These are phyloP conservation scores for Hemiprocne comata DNA, from an alignment of 2,113 vertebrate genomes.

Conservation along the genomic window DNA sequence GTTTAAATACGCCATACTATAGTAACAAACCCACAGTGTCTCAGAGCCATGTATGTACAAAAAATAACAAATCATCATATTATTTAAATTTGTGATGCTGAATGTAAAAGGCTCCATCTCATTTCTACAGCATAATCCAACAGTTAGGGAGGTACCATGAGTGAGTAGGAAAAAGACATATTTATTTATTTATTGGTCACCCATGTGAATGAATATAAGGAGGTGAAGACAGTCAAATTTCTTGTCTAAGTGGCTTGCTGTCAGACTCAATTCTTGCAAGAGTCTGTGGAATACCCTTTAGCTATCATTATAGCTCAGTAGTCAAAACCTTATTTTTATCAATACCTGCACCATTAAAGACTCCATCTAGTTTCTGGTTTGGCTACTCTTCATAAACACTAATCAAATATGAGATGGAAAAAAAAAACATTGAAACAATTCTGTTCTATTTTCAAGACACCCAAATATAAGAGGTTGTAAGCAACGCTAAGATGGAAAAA, in stretches of 20 bases:
- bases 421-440: too few species aligned
- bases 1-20: neutral
- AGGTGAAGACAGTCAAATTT: slow-evolving; percentile 72
- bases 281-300: slow-evolving; percentile 59
- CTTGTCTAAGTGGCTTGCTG: slow-evolving; percentile 69
- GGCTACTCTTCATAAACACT: neutral
- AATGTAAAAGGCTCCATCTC: neutral
- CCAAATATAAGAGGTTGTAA: neutral
- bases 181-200: slow-evolving; percentile 74
- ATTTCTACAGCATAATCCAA: slow-evolving; percentile 45
- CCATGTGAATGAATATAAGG: slow-evolving; percentile 56
- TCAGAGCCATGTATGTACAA: neutral
- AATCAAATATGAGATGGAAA: neutral
- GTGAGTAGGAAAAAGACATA: slow-evolving; percentile 66
- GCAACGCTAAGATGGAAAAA: neutral
- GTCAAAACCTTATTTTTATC: slow-evolving; percentile 43
- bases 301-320: slow-evolving; percentile 26
- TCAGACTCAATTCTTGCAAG: slow-evolving; percentile 66
- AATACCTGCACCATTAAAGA: neutral
- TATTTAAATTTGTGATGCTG: slow-evolving; percentile 25
- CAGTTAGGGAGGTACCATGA: slow-evolving; percentile 31
- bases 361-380: neutral
- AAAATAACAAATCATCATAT: slow-evolving; percentile 39
- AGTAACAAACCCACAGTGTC: neutral
- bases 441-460: neutral